A percentile compares a stretch with the other conserved stretches of the same genome.
phyloP scores from a whole-genome alignment of 2,888 invertebrate species.

The Apeira syringaria region DNA sequence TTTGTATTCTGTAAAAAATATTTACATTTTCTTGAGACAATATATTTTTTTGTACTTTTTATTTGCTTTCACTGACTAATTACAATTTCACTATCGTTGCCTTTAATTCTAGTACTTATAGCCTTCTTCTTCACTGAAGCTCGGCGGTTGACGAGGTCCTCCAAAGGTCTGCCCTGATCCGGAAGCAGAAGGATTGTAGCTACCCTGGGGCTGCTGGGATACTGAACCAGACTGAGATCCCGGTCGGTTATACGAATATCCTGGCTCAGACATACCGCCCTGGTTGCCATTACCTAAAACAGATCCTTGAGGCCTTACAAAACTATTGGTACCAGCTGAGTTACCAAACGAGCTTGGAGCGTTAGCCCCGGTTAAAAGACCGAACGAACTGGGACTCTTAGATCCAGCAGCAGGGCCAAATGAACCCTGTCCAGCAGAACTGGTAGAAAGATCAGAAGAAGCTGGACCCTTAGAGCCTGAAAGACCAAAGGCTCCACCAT shows the following conservation, averaged over 20 bases:
- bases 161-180: slow-evolving; percentile 48
- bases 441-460: slow-evolving; percentile 22
- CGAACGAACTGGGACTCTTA: slow-evolving; percentile 8
- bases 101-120: slow-evolving; percentile 72
- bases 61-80: slow-evolving; percentile 40
- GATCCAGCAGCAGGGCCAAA: slow-evolving; percentile 14
- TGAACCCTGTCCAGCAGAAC: slow-evolving; percentile 11
- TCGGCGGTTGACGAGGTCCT: slow-evolving; percentile 71
- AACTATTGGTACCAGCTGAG: slow-evolving; percentile 15
- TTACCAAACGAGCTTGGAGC: slow-evolving; percentile 16
- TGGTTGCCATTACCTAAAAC: slow-evolving; percentile 12
- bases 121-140: slow-evolving; percentile 70
- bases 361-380: slow-evolving; percentile 12
- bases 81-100: slow-evolving; percentile 40
- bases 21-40: slow-evolving; percentile 32
- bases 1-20: slow-evolving; percentile 44
- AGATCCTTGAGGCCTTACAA: slow-evolving; percentile 25
- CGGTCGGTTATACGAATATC: slow-evolving; percentile 35
- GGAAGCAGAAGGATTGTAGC: slow-evolving; percentile 27
- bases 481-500: slow-evolving; percentile 20
- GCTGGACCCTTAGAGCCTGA: slow-evolving; percentile 12
- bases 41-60: slow-evolving; percentile 44
- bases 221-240: slow-evolving; percentile 15
- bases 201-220: slow-evolving; percentile 21
- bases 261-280: slow-evolving; percentile 22